A percentile compares a stretch with the other conserved stretches of the same genome.
Evolutionary conservation across 53 echinoderm and acorn worm species (phyloP).

Genomic region (Holothuria leucospilota): DNA sequence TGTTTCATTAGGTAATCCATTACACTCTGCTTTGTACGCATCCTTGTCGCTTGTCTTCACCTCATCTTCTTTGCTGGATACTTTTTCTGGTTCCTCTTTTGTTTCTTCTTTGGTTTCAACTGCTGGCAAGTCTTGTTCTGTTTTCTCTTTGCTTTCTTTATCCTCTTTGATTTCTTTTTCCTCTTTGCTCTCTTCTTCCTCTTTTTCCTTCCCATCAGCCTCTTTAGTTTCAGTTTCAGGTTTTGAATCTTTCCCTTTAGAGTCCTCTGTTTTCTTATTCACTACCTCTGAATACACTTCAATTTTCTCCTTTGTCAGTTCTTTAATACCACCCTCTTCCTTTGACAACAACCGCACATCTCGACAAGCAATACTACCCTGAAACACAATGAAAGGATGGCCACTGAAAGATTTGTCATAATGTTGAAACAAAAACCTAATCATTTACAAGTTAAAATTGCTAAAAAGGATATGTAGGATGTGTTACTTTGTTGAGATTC

Average conservation of each 20-base stretch:
- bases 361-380: conserved; percentile 83
- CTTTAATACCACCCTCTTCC: conserved; percentile 47
- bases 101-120: background rate
- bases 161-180: background rate
- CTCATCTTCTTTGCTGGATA: background rate
- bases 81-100: conserved; percentile 7
- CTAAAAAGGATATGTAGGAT: too few species aligned
- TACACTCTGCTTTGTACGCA: background rate
- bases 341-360: conserved; percentile 82
- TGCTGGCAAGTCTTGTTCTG: background rate
- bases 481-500: too few species aligned
- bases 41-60: background rate
- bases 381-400: background rate
- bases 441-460: too few species aligned
- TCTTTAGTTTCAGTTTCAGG: conserved; percentile 27
- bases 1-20: background rate
- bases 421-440: too few species aligned
- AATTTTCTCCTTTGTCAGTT: conserved; percentile 35
- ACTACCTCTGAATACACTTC: conserved; percentile 26
- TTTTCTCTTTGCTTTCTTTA: conserved; percentile 1
- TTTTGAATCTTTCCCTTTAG: conserved; percentile 5
- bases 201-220: background rate
- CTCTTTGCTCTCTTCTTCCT: conserved; percentile 15
- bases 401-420: too few species aligned
- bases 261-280: background rate